Percentiles rank a stretch among this genome's conserved stretches.
Evolutionary conservation across 2,888 invertebrate species (phyloP).

Genomic region (Magallana nippona): DNA sequence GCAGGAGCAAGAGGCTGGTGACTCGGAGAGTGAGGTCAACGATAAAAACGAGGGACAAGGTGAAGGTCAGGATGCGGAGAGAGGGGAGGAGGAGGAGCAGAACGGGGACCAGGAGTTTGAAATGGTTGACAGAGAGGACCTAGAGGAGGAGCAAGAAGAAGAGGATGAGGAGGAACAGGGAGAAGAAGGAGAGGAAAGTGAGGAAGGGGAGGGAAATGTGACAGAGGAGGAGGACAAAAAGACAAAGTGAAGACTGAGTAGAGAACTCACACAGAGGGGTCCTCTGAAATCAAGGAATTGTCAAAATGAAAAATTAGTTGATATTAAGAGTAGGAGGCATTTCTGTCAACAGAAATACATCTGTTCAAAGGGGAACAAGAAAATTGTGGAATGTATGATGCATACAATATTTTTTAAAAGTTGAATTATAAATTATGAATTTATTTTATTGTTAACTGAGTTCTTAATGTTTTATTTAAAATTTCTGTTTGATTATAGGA

Average conservation of each 20-base stretch:
- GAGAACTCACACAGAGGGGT: background rate
- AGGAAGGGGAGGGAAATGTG: conserved; percentile 42
- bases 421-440: too few species aligned
- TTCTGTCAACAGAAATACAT: too few species aligned
- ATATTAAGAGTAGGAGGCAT: too few species aligned
- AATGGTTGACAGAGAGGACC: conserved; percentile 51
- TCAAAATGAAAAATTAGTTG: too few species aligned
- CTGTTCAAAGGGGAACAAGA: too few species aligned
- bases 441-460: too few species aligned
- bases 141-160: conserved; percentile 53
- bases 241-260: conserved; percentile 16
- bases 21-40: conserved; percentile 55
- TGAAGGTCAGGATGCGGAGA: conserved; percentile 50
- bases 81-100: conserved; percentile 51
- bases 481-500: too few species aligned
- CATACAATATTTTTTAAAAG: too few species aligned
- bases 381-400: too few species aligned
- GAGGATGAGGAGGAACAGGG: conserved; percentile 46
- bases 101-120: conserved; percentile 44
- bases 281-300: too few species aligned
- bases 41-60: conserved; percentile 55
- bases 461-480: too few species aligned
- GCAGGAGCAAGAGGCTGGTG: conserved; percentile 53
- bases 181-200: conserved; percentile 45
- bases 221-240: conserved; percentile 43